Conservation (phyloP, 2,888 invertebrate genomes). For the Conus canariensis region DNA sequence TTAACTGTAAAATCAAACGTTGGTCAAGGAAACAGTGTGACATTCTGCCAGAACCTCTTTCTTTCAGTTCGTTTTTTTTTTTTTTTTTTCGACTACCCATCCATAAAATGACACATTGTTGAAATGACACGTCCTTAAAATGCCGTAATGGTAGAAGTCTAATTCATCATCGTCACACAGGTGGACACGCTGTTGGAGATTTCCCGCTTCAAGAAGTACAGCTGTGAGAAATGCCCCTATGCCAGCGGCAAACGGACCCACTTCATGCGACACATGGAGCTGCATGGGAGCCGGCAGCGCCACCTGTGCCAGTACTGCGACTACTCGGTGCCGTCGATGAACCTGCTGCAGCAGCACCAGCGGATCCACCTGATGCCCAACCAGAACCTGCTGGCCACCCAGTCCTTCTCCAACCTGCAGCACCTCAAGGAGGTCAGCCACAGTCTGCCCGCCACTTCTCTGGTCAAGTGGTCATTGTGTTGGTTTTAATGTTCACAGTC, state of each 20-base stretch:
- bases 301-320: constrained; percentile 92
- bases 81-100: too few species aligned
- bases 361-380: constrained; percentile 84
- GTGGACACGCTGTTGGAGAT: constrained; percentile 84
- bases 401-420: constrained; percentile 74
- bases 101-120: too few species aligned
- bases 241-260: constrained; percentile 92
- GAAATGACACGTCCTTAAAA: too few species aligned
- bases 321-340: constrained; percentile 92
- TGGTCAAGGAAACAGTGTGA: too few species aligned
- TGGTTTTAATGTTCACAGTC: too few species aligned
- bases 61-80: too few species aligned
- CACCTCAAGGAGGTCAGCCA: constrained; percentile 78
- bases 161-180: constrained; percentile 6
- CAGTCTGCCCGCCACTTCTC: constrained; percentile 57
- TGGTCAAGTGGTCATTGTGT: too few species aligned
- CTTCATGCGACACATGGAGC: constrained; percentile 88
- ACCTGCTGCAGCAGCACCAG: constrained; percentile 90
- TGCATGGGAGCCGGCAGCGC: constrained; percentile 90
- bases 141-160: too few species aligned
- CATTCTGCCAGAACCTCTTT: too few species aligned
- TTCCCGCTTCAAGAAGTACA: constrained; percentile 86
- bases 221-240: constrained; percentile 86
- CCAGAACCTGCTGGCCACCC: constrained; percentile 74
- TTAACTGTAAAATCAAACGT: too few species aligned